phyloP scores from a whole-genome alignment of 2,888 invertebrate genomes.

The Minunthozetes semirufus region DNA sequence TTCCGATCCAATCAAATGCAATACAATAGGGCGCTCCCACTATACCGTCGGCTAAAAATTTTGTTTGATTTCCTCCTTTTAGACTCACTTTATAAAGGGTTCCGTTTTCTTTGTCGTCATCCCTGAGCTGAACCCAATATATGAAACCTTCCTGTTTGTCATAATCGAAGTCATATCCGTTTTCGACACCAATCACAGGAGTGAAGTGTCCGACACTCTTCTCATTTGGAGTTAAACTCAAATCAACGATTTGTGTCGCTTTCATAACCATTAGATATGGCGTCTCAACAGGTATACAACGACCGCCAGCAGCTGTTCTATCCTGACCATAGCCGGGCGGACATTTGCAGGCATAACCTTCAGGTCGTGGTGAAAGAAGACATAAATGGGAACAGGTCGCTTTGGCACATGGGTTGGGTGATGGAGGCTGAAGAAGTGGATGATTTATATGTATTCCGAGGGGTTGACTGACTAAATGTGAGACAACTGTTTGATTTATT shows the following conservation, averaged over 20 bases:
- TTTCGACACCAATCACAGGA: slow-evolving; percentile 78
- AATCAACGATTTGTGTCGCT: slow-evolving; percentile 79
- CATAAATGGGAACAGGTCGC: slow-evolving; percentile 81
- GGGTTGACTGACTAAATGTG: slow-evolving; percentile 88
- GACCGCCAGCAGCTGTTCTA: slow-evolving; percentile 42
- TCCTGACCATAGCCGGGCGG: slow-evolving; percentile 66
- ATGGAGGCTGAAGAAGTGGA: slow-evolving; percentile 76
- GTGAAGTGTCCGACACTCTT: slow-evolving; percentile 67
- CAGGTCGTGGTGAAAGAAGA: slow-evolving; percentile 67
- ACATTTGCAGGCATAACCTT: slow-evolving; percentile 80
- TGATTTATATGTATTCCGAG: slow-evolving; percentile 92
- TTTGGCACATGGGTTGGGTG: slow-evolving; percentile 64
- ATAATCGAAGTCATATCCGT: slow-evolving; percentile 82
- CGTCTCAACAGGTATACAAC: slow-evolving; percentile 60
- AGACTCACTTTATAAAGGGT: slow-evolving; percentile 77
- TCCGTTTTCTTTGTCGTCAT: slow-evolving; percentile 63
- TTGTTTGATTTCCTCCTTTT: slow-evolving; percentile 73
- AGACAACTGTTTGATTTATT: slow-evolving; percentile 83
- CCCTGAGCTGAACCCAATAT: slow-evolving; percentile 71
- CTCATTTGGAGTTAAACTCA: slow-evolving; percentile 62
- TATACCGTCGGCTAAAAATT: slow-evolving; percentile 74
- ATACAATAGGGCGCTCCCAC: slow-evolving; percentile 83
- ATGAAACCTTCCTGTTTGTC: slow-evolving; percentile 75
- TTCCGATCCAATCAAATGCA: slow-evolving; percentile 93
- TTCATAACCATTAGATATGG: slow-evolving; percentile 84